A percentile compares a stretch with the other conserved stretches of the same genome.
Evolutionary conservation across 1,140 invertebrate species (phyloP).

Genomic region (Phymorhynchus buccinoides): DNA sequence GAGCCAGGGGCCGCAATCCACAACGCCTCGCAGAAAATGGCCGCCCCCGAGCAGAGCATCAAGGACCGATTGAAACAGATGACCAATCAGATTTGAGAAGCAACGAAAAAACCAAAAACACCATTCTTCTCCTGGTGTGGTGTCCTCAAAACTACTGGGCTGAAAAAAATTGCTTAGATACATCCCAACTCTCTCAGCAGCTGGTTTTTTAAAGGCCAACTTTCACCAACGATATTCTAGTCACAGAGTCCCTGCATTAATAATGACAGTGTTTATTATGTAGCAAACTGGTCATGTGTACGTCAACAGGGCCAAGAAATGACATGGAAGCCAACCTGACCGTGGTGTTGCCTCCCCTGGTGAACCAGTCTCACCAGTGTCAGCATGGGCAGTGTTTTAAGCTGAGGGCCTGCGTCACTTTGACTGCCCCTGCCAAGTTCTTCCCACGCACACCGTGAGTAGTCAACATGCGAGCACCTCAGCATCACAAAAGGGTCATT

Average conservation of each 20-base stretch:
- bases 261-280: too few relatives aligned
- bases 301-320: slow-evolving; percentile 54
- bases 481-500: too few relatives aligned
- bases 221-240: too few relatives aligned
- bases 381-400: slow-evolving; percentile 45
- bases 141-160: not conserved
- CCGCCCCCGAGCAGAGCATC: not conserved
- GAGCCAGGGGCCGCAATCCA: slow-evolving; percentile 48
- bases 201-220: too few relatives aligned
- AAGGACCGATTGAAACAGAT: not conserved
- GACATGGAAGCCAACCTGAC: slow-evolving; percentile 63
- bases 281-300: too few relatives aligned
- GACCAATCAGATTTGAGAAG: not conserved
- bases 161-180: too few relatives aligned
- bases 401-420: slow-evolving; percentile 64
- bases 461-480: too few relatives aligned
- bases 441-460: slow-evolving; percentile 66
- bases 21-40: slow-evolving; percentile 3
- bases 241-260: too few relatives aligned
- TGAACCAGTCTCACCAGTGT: slow-evolving; percentile 59
- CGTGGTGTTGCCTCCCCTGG: slow-evolving; percentile 60
- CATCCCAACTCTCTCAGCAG: too few relatives aligned
- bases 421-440: slow-evolving; percentile 61
- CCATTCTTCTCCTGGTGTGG: too few relatives aligned
- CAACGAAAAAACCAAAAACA: not conserved